Conservation (phyloP, 1,140 invertebrate genomes). For the Phymastichus coffea region DNA sequence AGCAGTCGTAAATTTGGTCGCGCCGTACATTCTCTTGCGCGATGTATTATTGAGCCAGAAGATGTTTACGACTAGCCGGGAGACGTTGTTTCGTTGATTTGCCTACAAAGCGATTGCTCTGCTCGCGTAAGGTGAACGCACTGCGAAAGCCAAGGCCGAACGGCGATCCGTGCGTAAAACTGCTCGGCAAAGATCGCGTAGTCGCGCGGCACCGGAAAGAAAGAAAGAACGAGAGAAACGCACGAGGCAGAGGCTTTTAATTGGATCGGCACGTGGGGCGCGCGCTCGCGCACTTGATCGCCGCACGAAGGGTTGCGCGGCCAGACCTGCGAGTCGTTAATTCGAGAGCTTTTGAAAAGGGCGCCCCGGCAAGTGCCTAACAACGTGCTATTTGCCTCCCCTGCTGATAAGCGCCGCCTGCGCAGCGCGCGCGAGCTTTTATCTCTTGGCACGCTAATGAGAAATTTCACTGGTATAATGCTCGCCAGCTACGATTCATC, state of each 20-base stretch:
- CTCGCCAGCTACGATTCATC: no score
- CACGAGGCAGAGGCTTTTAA: neutral
- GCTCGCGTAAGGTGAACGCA: no score
- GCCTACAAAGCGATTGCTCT: no score
- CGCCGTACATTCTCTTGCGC: no score
- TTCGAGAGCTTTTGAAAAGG: slow-evolving; percentile 15
- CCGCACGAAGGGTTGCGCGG: slow-evolving; percentile 47
- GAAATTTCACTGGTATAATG: no score
- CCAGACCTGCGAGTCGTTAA: slow-evolving; percentile 30
- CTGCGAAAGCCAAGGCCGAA: no score
- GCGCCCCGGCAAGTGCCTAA: slow-evolving; percentile 33
- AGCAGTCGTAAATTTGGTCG: no score
- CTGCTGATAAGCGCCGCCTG: slow-evolving; percentile 5
- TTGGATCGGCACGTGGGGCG: slow-evolving; percentile 9
- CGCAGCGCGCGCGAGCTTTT: neutral
- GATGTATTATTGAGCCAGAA: no score
- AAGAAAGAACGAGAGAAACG: neutral
- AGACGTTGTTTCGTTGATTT: no score
- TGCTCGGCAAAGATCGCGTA: no score
- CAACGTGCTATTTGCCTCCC: slow-evolving; percentile 38
- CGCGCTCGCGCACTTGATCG: slow-evolving; percentile 32
- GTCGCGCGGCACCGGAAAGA: neutral
- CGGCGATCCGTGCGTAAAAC: no score
- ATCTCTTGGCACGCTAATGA: slow-evolving; percentile 14
- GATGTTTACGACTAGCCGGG: no score